Percentiles rank a stretch among this genome's conserved stretches.
Evolutionary conservation across 2,888 invertebrate species (phyloP).

Genomic region (Miltochrista miniata): DNA sequence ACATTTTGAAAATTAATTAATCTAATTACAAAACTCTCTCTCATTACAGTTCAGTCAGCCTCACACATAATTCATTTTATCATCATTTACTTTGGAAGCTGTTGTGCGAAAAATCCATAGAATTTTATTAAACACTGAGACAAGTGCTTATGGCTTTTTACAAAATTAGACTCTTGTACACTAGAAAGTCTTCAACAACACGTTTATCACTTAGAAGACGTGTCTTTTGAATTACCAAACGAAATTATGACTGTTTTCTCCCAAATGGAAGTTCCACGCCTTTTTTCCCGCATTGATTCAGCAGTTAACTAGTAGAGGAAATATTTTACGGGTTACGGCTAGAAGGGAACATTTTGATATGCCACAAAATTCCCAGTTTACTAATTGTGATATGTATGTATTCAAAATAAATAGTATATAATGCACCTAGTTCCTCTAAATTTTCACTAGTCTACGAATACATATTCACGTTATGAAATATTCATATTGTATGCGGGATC

Average conservation of each 20-base stretch:
- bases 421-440: no score
- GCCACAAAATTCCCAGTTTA: no score
- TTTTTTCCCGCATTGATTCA: conserved; percentile 1
- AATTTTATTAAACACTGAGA: conserved; percentile 30
- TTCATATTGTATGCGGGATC: no score
- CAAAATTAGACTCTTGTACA: conserved; percentile 16
- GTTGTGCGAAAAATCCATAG: conserved; percentile 17
- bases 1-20: conserved; percentile 1
- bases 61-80: conserved; percentile 10
- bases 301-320: no score
- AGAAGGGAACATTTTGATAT: no score
- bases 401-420: no score
- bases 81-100: conserved; percentile 14
- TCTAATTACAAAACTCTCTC: neutral
- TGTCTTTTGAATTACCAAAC: conserved; percentile 20
- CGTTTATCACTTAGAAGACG: conserved; percentile 19
- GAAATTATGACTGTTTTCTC: conserved; percentile 14
- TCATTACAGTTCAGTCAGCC: conserved; percentile 1
- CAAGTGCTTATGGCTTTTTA: conserved; percentile 27
- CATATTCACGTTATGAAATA: no score
- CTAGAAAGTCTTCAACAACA: conserved; percentile 9
- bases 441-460: no score
- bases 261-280: conserved; percentile 1
- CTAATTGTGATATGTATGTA: no score
- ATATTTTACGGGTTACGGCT: no score